A percentile compares a stretch with the other conserved stretches of the same genome.
Evolutionary conservation across 2,113 vertebrate genomes (phyloP).

Genomic region (Elachura formosa): DNA sequence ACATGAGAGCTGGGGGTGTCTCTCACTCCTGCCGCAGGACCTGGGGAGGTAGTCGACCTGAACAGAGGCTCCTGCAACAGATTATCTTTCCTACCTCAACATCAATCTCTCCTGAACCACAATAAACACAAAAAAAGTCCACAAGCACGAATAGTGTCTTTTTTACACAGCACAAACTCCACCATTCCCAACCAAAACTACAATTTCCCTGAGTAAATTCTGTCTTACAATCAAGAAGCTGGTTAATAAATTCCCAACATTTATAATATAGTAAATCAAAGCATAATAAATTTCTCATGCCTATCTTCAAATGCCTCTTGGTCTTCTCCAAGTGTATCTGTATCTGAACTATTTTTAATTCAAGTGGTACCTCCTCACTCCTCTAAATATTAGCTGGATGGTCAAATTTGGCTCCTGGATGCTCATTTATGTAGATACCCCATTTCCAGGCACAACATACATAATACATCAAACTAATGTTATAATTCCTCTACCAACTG

Average conservation of each 20-base stretch:
- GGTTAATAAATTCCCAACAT: not conserved
- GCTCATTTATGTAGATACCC: not conserved
- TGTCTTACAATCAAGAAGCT: not conserved
- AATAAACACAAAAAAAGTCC: not conserved
- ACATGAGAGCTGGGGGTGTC: too few relatives aligned
- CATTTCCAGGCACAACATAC: not conserved
- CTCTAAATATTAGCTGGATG: not conserved
- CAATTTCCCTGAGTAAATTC: not conserved
- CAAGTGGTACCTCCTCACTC: not conserved
- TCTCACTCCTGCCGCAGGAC: too few relatives aligned
- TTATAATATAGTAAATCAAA: not conserved
- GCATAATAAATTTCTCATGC: not conserved
- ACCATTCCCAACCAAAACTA: not conserved
- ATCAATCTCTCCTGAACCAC: not conserved
- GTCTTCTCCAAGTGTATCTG: not conserved
- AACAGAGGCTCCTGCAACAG: too few relatives aligned
- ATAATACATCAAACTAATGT: not conserved
- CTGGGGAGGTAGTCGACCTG: too few relatives aligned
- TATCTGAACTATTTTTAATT: not conserved
- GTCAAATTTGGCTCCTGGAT: not conserved
- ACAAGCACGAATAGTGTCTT: not conserved
- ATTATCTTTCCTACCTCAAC: not conserved
- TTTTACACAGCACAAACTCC: not conserved
- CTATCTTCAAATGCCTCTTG: not conserved
- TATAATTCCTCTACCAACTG: not conserved